These are phyloP conservation scores for Polyodon spathula DNA, from an alignment of 2,113 vertebrate species.

Conservation along the genomic window DNA sequence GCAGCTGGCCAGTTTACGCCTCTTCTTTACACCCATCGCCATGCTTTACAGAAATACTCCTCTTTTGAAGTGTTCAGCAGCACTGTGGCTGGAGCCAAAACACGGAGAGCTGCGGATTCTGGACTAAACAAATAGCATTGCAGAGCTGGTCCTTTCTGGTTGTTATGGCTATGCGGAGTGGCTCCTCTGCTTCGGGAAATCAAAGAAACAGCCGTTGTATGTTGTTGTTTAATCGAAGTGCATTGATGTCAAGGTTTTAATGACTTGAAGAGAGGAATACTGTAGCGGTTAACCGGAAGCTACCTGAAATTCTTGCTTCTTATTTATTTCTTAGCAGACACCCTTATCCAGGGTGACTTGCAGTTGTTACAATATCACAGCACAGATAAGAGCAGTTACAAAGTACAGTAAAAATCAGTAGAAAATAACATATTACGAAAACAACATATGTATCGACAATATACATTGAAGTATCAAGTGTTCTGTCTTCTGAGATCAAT, in stretches of 20 bases:
- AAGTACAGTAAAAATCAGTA: no score
- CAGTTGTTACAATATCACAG: no score
- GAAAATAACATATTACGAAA: no score
- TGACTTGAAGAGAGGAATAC: no score
- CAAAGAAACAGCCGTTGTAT: background rate
- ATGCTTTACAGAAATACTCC: slow-evolving; percentile 66
- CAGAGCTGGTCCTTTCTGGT: background rate
- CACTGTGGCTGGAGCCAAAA: slow-evolving; percentile 49
- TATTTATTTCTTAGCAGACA: no score
- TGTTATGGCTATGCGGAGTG: background rate
- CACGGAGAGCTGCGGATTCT: slow-evolving; percentile 32
- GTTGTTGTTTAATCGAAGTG: background rate
- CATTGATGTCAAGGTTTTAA: background rate
- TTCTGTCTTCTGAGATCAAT: no score
- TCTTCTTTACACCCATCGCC: slow-evolving; percentile 51
- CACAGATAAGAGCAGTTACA: no score
- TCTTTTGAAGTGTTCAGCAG: slow-evolving; percentile 59
- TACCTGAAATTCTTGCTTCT: no score
- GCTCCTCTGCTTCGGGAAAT: background rate
- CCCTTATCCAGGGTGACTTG: no score
- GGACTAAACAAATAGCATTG: slow-evolving; percentile 1
- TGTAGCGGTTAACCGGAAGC: no score
- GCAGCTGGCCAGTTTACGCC: slow-evolving; percentile 57
- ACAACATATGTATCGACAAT: no score
- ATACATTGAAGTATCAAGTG: no score